A percentile compares a stretch with the other conserved stretches of the same genome.
Conservation (phyloP, 1,140 invertebrate genomes). For the Acromyrmex heyeri region DNA sequence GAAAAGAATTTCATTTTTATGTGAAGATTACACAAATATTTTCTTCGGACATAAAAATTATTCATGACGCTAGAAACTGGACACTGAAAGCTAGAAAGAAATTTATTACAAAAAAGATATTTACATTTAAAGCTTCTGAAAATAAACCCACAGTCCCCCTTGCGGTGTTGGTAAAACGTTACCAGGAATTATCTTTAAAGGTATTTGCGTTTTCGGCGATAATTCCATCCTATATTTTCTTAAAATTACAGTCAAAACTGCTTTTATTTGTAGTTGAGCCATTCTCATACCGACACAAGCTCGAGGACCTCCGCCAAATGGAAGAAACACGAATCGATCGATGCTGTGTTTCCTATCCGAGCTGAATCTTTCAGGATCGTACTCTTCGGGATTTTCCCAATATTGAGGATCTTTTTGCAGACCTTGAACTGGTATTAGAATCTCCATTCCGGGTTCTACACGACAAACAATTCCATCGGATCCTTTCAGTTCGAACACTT, state of each 20-base stretch:
- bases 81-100: background rate
- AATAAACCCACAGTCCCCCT: background rate
- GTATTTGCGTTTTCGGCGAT: background rate
- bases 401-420: constrained; percentile 85
- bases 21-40: background rate
- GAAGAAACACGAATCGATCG: constrained; percentile 75
- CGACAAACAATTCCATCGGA: constrained; percentile 66
- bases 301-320: constrained; percentile 89
- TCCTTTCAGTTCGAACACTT: constrained; percentile 59
- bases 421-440: constrained; percentile 79
- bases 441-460: constrained; percentile 72
- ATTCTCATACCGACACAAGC: constrained; percentile 87
- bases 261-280: constrained; percentile 70
- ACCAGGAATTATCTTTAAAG: background rate
- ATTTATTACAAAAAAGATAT: background rate
- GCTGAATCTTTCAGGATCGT: constrained; percentile 89
- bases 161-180: background rate
- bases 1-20: background rate
- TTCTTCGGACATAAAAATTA: background rate
- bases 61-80: background rate
- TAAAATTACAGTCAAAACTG: background rate
- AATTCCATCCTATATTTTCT: constrained; percentile 21
- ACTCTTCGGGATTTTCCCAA: constrained; percentile 89
- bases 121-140: background rate
- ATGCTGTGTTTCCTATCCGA: constrained; percentile 71